These are phyloP conservation scores for Chelidonichthys spinosus DNA, from an alignment of 2,797 vertebrate species.

Conservation along the genomic window DNA sequence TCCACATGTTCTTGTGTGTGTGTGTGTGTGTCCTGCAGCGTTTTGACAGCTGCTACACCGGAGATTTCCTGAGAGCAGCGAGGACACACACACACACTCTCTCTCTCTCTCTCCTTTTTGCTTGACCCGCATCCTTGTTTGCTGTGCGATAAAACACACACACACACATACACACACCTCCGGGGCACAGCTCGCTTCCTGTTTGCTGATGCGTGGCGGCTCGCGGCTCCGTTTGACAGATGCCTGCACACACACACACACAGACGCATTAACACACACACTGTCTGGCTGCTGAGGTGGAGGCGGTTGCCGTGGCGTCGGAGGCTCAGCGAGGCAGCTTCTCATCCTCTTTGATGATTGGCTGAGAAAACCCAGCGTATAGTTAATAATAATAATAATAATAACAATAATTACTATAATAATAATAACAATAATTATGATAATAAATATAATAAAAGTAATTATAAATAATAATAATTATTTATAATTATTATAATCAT, in stretches of 20 bases:
- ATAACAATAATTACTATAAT: too few relatives aligned
- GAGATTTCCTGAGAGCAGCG: conserved; percentile 77
- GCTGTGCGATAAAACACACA: conserved; percentile 45
- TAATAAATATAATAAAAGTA: too few relatives aligned
- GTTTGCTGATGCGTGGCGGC: conserved; percentile 77
- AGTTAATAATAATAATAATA: too few relatives aligned
- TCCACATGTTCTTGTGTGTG: conserved; percentile 46
- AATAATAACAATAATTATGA: too few relatives aligned
- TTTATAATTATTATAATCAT: too few relatives aligned
- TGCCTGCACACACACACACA: conserved; percentile 42
- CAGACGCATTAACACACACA: conserved; percentile 37
- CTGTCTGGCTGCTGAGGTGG: conserved; percentile 63
- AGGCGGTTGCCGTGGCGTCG: conserved; percentile 60
- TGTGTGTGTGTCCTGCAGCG: conserved; percentile 47
- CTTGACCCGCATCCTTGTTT: conserved; percentile 53
- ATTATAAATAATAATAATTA: too few relatives aligned
- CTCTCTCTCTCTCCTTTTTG: conserved; percentile 14
- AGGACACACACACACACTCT: conserved; percentile 33
- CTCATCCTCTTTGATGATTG: conserved; percentile 2
- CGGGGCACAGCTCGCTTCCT: conserved; percentile 67
- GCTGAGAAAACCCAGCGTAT: not conserved
- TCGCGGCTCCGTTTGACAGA: conserved; percentile 71
- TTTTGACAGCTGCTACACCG: conserved; percentile 81
- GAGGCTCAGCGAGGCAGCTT: conserved; percentile 29
- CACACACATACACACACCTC: conserved; percentile 53